Percentiles rank a stretch among this genome's conserved stretches.
Conservation (phyloP, 2,888 invertebrate species). For the Zootermopsis nevadensis region DNA sequence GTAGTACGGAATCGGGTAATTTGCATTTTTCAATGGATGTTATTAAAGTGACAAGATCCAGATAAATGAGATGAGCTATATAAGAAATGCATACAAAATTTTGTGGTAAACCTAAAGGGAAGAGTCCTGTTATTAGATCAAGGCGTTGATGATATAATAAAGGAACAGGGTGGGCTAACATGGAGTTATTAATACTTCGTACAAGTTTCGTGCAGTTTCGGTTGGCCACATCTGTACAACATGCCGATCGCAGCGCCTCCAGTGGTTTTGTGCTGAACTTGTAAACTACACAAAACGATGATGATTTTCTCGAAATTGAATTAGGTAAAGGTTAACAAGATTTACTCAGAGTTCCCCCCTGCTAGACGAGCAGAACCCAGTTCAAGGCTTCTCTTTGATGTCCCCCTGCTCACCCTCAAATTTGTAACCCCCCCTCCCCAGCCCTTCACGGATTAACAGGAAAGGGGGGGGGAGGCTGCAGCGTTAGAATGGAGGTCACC, state of each 20-base stretch:
- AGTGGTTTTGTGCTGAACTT: slow-evolving; percentile 26
- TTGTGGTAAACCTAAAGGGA: no score
- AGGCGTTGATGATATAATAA: no score
- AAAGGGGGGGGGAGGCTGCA: not conserved
- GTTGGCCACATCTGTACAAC: not conserved
- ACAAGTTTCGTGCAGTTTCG: no score
- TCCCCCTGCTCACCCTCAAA: slow-evolving; percentile 25
- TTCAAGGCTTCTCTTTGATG: slow-evolving; percentile 31
- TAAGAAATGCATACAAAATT: no score
- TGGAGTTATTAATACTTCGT: no score
- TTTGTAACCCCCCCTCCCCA: slow-evolving; percentile 12
- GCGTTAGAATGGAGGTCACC: slow-evolving; percentile 28
- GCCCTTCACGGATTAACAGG: slow-evolving; percentile 8
- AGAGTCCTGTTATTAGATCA: no score
- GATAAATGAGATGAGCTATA: no score
- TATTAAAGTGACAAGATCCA: no score
- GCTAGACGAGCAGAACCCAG: not conserved
- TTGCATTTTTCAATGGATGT: no score
- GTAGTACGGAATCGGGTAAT: no score
- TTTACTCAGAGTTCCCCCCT: slow-evolving; percentile 25
- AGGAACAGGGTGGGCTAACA: no score
- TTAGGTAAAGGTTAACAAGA: slow-evolving; percentile 35
- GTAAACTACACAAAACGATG: slow-evolving; percentile 35
- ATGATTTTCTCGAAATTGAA: slow-evolving; percentile 33
- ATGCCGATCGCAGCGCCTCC: slow-evolving; percentile 15